These are phyloP conservation scores for Microplitis mediator DNA, from an alignment of 1,140 invertebrate species.

Conservation along the genomic window DNA sequence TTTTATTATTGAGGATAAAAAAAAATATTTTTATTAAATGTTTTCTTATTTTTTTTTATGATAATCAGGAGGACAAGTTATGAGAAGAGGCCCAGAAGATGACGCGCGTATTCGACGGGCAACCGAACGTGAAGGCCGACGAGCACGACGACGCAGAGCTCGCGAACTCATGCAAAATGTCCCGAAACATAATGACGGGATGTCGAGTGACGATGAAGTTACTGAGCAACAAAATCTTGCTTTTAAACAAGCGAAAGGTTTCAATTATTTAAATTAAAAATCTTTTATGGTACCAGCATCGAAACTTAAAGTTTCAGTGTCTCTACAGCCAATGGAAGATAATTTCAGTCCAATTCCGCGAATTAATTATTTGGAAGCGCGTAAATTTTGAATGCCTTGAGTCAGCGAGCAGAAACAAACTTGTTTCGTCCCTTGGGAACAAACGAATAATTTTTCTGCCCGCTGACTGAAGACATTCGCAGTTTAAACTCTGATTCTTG, in stretches of 20 bases:
- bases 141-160: constrained; percentile 76
- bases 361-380: too few species aligned
- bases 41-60: constrained; percentile 18
- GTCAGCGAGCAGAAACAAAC: too few species aligned
- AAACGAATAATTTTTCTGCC: too few species aligned
- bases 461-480: too few species aligned
- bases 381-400: too few species aligned
- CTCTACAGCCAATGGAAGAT: too few species aligned
- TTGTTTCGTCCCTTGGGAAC: too few species aligned
- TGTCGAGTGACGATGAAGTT: constrained; percentile 97
- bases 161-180: constrained; percentile 67
- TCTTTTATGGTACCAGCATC: too few species aligned
- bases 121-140: constrained; percentile 88
- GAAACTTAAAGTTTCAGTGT: too few species aligned
- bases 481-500: too few species aligned
- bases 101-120: constrained; percentile 78
- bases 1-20: neutral
- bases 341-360: too few species aligned
- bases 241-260: constrained; percentile 65
- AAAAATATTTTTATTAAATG: neutral
- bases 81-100: constrained; percentile 66
- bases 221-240: constrained; percentile 79
- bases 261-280: too few species aligned
- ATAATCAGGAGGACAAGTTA: constrained; percentile 50
- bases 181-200: constrained; percentile 83